Base-by-base conservation (phyloP, 2,113 vertebrate genomes). In the Lates calcarifer region DNA sequence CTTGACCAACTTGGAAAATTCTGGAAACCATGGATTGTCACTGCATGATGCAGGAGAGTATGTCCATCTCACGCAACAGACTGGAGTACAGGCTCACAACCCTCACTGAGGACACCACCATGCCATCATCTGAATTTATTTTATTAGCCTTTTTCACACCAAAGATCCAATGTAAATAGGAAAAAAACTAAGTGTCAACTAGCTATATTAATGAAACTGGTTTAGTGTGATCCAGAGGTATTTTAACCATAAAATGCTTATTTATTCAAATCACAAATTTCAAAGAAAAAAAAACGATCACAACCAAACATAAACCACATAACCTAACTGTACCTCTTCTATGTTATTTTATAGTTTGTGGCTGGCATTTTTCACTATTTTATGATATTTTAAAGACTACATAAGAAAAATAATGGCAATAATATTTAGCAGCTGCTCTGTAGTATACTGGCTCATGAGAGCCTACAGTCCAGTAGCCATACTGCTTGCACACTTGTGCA, bases 1-100 rank as follows among this genome's bases (percentile, higher is more conserved):
- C 24, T 39, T 62, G 20, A 24, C 41, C 11, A 13, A 22, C 60
- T 41, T n/a, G 28, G 24, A 51, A 73, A 62, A 56, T n/a, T 61
- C n/a, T 28, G 47, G 69, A 56, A 68, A 68, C 61, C 56, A 60
- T 28, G 58, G 13, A 6, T 13, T 49, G 26, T 41, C 70, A 22
- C 7, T n/a, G 63, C 49, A 70, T 15, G 67, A 71, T 79, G 63
- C 22, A 31, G 67, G 43, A 47, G 56, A 85, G 35, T 55, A 61
- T 7, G 39, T 73, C 17, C 5, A 9, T 39, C 33, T 80, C 10
- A 45, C 41, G n/a, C 61, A 28, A 31, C 1, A 67, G 24, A 28
- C 18, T 61, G 18, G 8, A 49, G 47, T 10, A 13, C 51, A 53
- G n/a, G 13, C 24, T 28, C 51, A 53, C 51, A 24, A 24, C 47